phyloP scores from a whole-genome alignment of 2,113 vertebrate genomes.

The Dryoscopus gambensis region DNA sequence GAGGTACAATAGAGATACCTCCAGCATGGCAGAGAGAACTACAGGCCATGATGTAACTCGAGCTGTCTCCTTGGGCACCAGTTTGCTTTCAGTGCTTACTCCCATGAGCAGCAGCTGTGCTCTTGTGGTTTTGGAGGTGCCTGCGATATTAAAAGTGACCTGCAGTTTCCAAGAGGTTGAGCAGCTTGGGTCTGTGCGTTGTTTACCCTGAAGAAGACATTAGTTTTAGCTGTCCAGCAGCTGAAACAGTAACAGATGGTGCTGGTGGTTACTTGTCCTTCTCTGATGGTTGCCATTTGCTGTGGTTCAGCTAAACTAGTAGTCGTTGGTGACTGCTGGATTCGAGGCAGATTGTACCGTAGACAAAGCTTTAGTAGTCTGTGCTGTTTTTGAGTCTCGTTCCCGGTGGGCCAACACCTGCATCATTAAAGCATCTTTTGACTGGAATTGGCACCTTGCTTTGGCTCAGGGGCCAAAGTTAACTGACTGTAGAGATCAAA shows the following conservation, averaged over 20 bases:
- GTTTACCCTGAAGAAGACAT: background rate
- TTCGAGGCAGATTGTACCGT: background rate
- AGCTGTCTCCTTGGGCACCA: background rate
- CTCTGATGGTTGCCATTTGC: background rate
- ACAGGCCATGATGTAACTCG: background rate
- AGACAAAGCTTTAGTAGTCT: background rate
- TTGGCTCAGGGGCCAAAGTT: background rate
- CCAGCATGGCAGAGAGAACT: background rate
- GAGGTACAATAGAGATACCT: rapidly evolving
- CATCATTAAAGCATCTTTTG: background rate
- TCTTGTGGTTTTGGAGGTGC: background rate
- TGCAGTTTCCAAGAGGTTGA: background rate
- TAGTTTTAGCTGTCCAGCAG: background rate
- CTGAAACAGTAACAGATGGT: background rate
- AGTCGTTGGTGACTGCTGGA: rapidly evolving
- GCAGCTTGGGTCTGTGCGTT: background rate
- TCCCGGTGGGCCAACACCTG: background rate
- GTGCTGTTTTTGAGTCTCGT: background rate
- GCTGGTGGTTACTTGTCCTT: background rate
- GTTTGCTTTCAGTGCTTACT: background rate
- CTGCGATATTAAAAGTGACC: background rate
- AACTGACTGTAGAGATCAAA: background rate
- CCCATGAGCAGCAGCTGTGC: background rate
- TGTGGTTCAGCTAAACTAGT: background rate
- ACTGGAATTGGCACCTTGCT: background rate